phyloP scores from a whole-genome alignment of 2,797 vertebrate genomes.

The Sardinella longiceps region DNA sequence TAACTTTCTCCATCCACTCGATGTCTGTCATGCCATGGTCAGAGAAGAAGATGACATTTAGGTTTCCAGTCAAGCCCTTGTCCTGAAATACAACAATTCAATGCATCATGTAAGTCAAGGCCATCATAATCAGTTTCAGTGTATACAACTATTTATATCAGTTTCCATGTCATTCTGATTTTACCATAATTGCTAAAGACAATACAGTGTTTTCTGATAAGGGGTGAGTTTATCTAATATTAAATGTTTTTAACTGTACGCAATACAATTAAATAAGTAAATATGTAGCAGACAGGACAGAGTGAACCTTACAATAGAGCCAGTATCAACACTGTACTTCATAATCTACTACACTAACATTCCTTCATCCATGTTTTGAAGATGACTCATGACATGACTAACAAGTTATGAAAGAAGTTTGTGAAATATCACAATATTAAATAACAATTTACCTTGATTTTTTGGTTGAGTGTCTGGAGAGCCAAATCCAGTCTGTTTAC shows the following conservation, averaged over 20 bases:
- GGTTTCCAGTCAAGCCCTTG: conserved; percentile 72
- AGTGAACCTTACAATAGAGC: neutral
- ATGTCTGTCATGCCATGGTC: conserved; percentile 95
- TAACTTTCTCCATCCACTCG: conserved; percentile 89
- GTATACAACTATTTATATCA: no score
- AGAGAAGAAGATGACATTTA: conserved; percentile 91
- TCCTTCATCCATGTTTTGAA: neutral
- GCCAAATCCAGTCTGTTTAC: conserved; percentile 79
- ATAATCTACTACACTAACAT: neutral
- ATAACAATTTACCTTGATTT: conserved; percentile 80
- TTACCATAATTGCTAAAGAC: no score
- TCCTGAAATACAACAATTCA: conserved; percentile 72
- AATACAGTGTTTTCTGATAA: neutral
- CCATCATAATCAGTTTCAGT: no score
- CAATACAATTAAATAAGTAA: no score
- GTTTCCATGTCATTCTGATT: no score
- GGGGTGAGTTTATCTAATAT: neutral
- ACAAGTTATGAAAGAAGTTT: neutral
- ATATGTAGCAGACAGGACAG: neutral
- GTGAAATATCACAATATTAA: neutral
- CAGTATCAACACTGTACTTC: neutral
- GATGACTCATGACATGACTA: neutral
- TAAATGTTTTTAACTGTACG: neutral
- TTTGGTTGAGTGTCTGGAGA: conserved; percentile 78
- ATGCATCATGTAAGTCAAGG: neutral